Conservation (phyloP, 2,797 vertebrate genomes). For the Lepilemur ruficaudatus region DNA sequence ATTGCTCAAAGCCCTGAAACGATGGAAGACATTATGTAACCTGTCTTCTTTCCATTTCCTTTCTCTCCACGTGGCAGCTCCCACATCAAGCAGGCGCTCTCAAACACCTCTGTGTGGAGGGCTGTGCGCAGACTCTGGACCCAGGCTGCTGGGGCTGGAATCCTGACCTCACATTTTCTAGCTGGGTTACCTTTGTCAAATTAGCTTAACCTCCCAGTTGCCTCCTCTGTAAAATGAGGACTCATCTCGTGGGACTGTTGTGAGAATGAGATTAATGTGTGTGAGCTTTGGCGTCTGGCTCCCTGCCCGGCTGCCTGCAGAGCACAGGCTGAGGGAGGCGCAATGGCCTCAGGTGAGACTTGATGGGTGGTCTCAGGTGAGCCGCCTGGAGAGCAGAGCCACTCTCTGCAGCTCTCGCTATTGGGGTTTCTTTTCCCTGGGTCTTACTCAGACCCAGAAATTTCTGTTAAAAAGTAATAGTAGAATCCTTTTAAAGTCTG, state of each 20-base stretch:
- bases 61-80: not conserved
- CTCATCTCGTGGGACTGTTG: not conserved
- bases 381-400: not conserved
- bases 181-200: not conserved
- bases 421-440: not conserved
- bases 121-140: not conserved
- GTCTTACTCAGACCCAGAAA: not conserved
- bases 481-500: not conserved
- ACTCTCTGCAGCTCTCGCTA: not conserved
- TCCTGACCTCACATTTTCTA: not conserved
- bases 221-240: not conserved
- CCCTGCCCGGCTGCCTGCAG: not conserved
- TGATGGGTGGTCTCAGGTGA: too few species aligned
- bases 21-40: not conserved
- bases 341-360: not conserved
- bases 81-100: not conserved
- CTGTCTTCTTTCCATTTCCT: not conserved
- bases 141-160: not conserved
- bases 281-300: not conserved
- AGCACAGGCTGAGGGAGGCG: fast-evolving
- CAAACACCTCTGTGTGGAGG: not conserved
- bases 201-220: not conserved
- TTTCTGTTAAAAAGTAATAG: not conserved
- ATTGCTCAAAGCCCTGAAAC: not conserved
- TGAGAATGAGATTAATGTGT: not conserved